Evolutionary conservation across 1,140 invertebrate species (phyloP), one percentile per base, ranked within the genome.

Genomic region (Drosophila mauritiana): DNA sequence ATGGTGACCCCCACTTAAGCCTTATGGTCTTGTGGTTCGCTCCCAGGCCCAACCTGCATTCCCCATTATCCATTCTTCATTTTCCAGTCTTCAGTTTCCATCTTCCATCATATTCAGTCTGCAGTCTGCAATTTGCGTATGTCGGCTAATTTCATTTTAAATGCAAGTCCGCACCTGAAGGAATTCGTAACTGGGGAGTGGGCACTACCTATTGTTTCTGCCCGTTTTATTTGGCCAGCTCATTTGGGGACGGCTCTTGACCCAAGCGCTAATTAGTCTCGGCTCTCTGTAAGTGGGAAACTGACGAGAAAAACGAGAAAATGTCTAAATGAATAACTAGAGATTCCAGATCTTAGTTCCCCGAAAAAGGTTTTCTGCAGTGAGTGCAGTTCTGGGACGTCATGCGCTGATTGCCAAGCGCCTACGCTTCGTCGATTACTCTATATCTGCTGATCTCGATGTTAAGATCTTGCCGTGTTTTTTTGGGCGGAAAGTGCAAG

Each of bases 341-440:
- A 49, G 20, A 12, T 45, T 10, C 4, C 11, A 45, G 20, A 12
- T 12, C 20, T 5, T 0, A 22, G 10, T 12, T 4, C 2, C 20
- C 4, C 8, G 31, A 27, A 49, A 49, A 43, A 58, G 57, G 51
- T 51, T 55, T 45, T 46, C 48, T 70, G 59, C 46, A 78, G 43
- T 67, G 15, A 78, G 63, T 80, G 77, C 45, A 74, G 56, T 70
- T 70, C 67, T 70, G 67, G 67, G 67, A 70, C 83, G 83, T 86
- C 83, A 86, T 86, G 83, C 83, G 83, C 83, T 86, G 83, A 86
- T 86, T 86, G 78, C 65, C 56, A 57, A 65, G 74, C 74, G 79
- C 82, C 82, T 68, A 86, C 82, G 82, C 82, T 85, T 82, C 78
- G 82, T 49, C 81, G 73, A 65, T 67, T 75, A 46, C 43, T 58